These are phyloP conservation scores for Aramus guarauna DNA, from an alignment of 2,113 vertebrate genomes.

Conservation along the genomic window DNA sequence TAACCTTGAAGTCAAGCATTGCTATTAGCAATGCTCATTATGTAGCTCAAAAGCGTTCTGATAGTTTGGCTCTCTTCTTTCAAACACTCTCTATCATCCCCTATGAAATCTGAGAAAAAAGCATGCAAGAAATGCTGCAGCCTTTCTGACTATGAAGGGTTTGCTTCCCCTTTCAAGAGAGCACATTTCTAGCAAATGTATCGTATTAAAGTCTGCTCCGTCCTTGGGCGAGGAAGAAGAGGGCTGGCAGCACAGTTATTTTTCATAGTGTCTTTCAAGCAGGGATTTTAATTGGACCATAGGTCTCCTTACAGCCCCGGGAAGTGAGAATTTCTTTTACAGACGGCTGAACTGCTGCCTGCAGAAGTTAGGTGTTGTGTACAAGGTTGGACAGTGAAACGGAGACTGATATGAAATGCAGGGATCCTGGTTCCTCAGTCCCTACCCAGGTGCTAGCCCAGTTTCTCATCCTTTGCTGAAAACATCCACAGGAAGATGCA, in stretches of 20 bases:
- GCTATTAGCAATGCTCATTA: background rate
- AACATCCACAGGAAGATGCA: background rate
- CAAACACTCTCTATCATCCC: background rate
- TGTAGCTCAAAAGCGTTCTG: background rate
- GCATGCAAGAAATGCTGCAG: background rate
- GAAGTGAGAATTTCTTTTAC: background rate
- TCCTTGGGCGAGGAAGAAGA: background rate
- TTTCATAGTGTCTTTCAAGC: background rate
- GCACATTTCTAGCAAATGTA: background rate
- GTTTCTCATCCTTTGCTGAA: background rate
- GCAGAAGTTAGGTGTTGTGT: background rate
- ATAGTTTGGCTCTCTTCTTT: background rate
- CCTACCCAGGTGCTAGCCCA: background rate
- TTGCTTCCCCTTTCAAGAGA: background rate
- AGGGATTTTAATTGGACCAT: background rate
- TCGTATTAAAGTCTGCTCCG: background rate
- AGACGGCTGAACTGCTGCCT: background rate
- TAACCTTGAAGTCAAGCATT: slow-evolving; percentile 1
- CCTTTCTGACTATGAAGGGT: background rate
- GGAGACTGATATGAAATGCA: rapidly evolving
- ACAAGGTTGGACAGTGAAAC: background rate
- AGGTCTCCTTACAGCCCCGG: background rate
- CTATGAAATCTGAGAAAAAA: background rate
- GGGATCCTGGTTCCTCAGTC: background rate
- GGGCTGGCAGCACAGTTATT: background rate